Conservation (phyloP, 2,113 vertebrate genomes). For the Phalacrocorax aristotelis region DNA sequence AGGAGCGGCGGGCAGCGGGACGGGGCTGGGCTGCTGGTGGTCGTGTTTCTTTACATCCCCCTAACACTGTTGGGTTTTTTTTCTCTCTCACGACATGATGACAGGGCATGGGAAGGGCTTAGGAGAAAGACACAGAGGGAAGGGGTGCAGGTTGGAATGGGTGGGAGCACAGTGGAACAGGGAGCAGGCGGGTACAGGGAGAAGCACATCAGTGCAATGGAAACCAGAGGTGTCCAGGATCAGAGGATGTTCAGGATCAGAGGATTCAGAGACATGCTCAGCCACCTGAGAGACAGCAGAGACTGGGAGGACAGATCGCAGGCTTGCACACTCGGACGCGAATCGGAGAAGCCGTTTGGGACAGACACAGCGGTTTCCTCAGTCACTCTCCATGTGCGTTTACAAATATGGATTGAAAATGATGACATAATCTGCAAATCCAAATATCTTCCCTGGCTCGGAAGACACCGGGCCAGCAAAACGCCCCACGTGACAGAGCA, state of each 20-base stretch:
- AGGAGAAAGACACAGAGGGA: neutral
- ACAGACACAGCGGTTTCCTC: neutral
- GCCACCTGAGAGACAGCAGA: neutral
- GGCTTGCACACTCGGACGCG: neutral
- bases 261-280: neutral
- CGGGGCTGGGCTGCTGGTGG: rapidly evolving
- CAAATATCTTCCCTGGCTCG: neutral
- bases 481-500: neutral
- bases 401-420: neutral
- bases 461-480: neutral
- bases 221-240: neutral
- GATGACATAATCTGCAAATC: neutral
- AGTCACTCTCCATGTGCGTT: neutral
- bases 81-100: rapidly evolving
- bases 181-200: rapidly evolving
- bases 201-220: neutral
- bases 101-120: neutral
- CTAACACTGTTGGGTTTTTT: neutral
- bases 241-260: neutral
- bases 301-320: neutral
- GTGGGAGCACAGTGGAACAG: neutral
- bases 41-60: rapidly evolving
- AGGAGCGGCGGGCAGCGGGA: too few relatives aligned
- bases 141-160: rapidly evolving
- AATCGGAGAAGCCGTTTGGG: neutral